phyloP scores from a whole-genome alignment of 2,888 invertebrate species.

The Drosophila helvetica region DNA sequence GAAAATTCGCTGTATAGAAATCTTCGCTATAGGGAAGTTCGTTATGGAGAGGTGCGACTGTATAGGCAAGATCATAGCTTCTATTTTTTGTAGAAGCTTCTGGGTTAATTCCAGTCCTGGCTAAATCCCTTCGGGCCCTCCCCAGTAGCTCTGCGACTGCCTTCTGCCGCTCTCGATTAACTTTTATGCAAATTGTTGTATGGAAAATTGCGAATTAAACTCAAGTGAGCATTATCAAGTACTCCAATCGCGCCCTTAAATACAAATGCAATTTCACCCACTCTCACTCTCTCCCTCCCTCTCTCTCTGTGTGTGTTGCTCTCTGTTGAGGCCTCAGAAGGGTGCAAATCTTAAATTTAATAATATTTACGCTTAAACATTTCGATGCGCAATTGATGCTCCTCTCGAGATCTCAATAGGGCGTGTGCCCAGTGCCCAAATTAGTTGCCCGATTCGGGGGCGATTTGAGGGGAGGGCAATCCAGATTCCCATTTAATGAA shows the following conservation, averaged over 20 bases:
- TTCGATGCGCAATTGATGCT: slow-evolving; percentile 77
- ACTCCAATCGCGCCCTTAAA: slow-evolving; percentile 69
- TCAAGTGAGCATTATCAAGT: slow-evolving; percentile 61
- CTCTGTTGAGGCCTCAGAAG: slow-evolving; percentile 21
- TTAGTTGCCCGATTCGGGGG: slow-evolving; percentile 53
- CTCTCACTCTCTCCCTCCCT: background rate
- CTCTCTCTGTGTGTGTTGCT: background rate
- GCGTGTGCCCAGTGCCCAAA: slow-evolving; percentile 54
- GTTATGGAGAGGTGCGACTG: too few relatives aligned
- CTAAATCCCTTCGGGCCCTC: background rate
- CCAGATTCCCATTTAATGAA: slow-evolving; percentile 9
- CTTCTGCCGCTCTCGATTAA: slow-evolving; percentile 1
- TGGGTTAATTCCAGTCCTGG: slow-evolving; percentile 1
- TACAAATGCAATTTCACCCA: slow-evolving; percentile 55
- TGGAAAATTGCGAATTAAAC: slow-evolving; percentile 60
- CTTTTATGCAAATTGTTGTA: slow-evolving; percentile 40
- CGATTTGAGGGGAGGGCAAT: background rate
- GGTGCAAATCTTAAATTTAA: slow-evolving; percentile 53
- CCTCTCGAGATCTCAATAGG: slow-evolving; percentile 61
- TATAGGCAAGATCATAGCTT: background rate
- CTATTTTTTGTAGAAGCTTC: background rate
- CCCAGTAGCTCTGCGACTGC: background rate
- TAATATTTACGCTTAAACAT: slow-evolving; percentile 67
- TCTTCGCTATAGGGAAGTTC: too few relatives aligned
- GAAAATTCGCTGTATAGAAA: too few relatives aligned